These are phyloP conservation scores for Alexandromys fortis DNA, from an alignment of 2,113 vertebrate species.

Conservation along the genomic window DNA sequence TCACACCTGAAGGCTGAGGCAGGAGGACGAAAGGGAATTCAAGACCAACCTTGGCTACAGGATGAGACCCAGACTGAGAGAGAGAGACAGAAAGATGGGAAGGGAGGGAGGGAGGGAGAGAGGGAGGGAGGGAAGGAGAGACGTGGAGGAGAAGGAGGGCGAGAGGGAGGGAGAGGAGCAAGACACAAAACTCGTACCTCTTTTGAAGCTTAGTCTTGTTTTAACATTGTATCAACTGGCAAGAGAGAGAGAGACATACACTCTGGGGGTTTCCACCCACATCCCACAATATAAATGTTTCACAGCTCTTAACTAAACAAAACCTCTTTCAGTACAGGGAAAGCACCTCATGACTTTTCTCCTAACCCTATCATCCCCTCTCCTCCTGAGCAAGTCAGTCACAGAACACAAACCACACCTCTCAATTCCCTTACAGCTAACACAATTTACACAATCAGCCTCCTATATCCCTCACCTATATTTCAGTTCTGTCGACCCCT, in stretches of 20 bases:
- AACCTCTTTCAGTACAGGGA: slow-evolving; percentile 56
- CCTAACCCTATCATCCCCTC: slow-evolving; percentile 5
- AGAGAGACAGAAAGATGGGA: accelerated
- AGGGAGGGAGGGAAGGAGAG: too few relatives aligned
- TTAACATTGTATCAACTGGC: slow-evolving; percentile 58
- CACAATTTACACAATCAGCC: slow-evolving; percentile 38
- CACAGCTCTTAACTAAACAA: slow-evolving; percentile 60
- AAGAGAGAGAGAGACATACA: slow-evolving; percentile 42
- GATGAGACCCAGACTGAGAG: not conserved
- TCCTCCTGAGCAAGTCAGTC: slow-evolving; percentile 24
- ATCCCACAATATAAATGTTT: slow-evolving; percentile 57
- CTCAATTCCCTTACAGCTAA: slow-evolving; percentile 53
- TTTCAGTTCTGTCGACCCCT: slow-evolving; percentile 21
- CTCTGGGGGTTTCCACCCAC: slow-evolving; percentile 47
- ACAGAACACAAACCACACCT: slow-evolving; percentile 57
- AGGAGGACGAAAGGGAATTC: not conserved
- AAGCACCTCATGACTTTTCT: slow-evolving; percentile 62
- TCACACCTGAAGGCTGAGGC: not conserved
- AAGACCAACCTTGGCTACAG: not conserved
- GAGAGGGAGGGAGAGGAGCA: not conserved
- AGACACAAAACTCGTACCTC: slow-evolving; percentile 41
- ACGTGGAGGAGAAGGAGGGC: too few relatives aligned
- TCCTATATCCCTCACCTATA: not conserved
- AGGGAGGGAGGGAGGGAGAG: accelerated
- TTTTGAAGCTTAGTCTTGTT: slow-evolving; percentile 62